A percentile compares a stretch with the other conserved stretches of the same genome.
These are phyloP conservation scores for Cenopis cana DNA, from an alignment of 2,888 invertebrate genomes.

Conservation along the genomic window DNA sequence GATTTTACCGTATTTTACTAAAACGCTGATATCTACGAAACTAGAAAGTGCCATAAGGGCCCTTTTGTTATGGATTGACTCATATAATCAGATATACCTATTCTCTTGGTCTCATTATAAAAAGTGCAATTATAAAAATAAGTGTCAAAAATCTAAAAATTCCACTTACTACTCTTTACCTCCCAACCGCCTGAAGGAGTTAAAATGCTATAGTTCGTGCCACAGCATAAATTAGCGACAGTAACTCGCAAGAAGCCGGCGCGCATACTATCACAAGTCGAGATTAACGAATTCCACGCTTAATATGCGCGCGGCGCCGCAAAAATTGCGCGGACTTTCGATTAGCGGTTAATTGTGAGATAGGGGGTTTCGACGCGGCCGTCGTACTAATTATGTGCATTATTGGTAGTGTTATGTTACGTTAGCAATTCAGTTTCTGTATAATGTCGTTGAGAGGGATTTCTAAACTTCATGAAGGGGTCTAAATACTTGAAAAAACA, in stretches of 20 bases:
- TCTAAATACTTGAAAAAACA: too few relatives aligned
- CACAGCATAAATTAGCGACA: conserved; percentile 80
- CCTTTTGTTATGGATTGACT: too few relatives aligned
- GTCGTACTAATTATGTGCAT: neutral
- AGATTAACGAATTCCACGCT: conserved; percentile 78
- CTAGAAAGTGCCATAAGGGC: too few relatives aligned
- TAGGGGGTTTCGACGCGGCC: conserved; percentile 23
- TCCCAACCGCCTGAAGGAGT: conserved; percentile 70
- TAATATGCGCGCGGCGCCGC: conserved; percentile 73
- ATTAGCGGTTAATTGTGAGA: conserved; percentile 60
- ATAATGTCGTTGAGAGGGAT: too few relatives aligned
- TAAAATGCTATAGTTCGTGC: conserved; percentile 85
- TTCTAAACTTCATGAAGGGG: too few relatives aligned
- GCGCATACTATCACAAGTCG: conserved; percentile 82
- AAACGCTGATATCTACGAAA: too few relatives aligned
- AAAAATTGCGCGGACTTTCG: conserved; percentile 65
- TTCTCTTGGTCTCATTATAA: too few relatives aligned
- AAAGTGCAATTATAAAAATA: too few relatives aligned
- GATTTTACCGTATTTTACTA: too few relatives aligned
- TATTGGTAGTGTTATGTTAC: neutral
- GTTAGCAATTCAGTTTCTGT: neutral
- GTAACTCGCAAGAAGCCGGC: conserved; percentile 79
- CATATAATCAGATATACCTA: too few relatives aligned
- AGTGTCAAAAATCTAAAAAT: neutral
- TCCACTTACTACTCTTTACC: conserved; percentile 53